phyloP scores from a whole-genome alignment of 2,888 invertebrate species.

The Caenorhabditis sinica region DNA sequence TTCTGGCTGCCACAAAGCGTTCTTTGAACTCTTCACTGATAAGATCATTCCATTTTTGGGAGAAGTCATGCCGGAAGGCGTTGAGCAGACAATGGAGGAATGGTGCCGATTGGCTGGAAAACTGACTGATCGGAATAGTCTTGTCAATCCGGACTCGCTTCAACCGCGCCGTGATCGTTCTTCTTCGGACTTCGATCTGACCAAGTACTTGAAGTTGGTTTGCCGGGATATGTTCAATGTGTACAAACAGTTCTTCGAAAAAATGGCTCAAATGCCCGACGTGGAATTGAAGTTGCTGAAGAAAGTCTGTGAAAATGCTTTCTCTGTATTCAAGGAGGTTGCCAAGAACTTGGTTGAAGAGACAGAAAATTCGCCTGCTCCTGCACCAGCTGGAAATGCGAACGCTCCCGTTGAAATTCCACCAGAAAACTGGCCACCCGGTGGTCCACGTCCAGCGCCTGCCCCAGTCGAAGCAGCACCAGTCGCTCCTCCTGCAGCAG shows the following conservation, averaged over 20 bases:
- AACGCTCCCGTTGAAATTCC: slow-evolving; percentile 15
- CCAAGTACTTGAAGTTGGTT: slow-evolving; percentile 64
- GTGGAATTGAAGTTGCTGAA: slow-evolving; percentile 62
- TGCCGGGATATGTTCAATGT: slow-evolving; percentile 63
- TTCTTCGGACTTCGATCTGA: slow-evolving; percentile 48
- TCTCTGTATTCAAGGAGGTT: slow-evolving; percentile 73
- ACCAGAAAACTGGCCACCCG: slow-evolving; percentile 40
- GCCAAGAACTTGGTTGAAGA: slow-evolving; percentile 50
- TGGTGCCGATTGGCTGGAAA: slow-evolving; percentile 71
- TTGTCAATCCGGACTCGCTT: slow-evolving; percentile 2
- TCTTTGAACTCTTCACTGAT: slow-evolving; percentile 75
- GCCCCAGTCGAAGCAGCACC: slow-evolving; percentile 8
- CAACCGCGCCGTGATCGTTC: slow-evolving; percentile 23
- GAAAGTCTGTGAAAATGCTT: slow-evolving; percentile 66
- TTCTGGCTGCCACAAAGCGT: slow-evolving; percentile 78
- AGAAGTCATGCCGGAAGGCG: slow-evolving; percentile 50
- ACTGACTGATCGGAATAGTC: slow-evolving; percentile 51
- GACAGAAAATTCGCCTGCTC: slow-evolving; percentile 9
- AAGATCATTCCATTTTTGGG: slow-evolving; percentile 72
- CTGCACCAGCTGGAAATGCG: background rate
- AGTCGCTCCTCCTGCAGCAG: slow-evolving; percentile 6
- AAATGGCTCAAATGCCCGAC: slow-evolving; percentile 54
- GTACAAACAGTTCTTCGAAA: slow-evolving; percentile 66
- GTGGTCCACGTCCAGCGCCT: background rate
- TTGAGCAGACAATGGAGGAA: slow-evolving; percentile 61